Conservation (phyloP, 2,113 vertebrate genomes). For the Triplophysa siluroides region DNA sequence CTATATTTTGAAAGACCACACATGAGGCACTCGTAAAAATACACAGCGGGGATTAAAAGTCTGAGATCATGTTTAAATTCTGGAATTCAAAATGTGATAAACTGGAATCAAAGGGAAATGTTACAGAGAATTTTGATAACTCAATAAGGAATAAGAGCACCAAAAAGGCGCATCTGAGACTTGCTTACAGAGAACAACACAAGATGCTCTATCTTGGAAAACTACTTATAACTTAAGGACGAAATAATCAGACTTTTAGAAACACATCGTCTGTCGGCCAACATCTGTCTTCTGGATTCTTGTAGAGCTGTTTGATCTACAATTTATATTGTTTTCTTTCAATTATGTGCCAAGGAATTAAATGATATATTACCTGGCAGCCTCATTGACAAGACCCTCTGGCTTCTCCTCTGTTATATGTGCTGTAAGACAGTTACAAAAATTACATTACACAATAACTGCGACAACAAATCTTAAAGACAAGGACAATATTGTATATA, state of each 20-base stretch:
- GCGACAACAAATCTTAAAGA: background rate
- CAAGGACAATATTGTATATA: background rate
- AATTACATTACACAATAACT: conserved; percentile 6
- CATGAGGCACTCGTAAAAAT: conserved; percentile 17
- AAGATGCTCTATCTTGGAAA: no score
- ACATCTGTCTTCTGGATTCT: no score
- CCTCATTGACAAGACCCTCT: conserved; percentile 89
- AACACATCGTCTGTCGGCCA: no score
- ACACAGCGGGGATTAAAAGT: background rate
- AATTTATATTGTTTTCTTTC: no score
- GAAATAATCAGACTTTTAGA: no score
- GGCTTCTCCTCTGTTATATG: conserved; percentile 88
- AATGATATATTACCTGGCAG: conserved; percentile 79
- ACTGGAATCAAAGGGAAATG: background rate
- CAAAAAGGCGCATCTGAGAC: no score
- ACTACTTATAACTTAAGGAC: no score
- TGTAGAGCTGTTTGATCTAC: no score
- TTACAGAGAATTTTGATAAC: no score
- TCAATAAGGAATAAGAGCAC: no score
- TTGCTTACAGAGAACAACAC: no score
- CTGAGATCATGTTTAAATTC: background rate
- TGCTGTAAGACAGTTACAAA: conserved; percentile 75
- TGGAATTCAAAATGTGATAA: background rate
- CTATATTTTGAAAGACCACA: conserved; percentile 21
- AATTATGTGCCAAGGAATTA: background rate